Evolutionary conservation across 1,140 invertebrate genomes (phyloP), one percentile per base, ranked within the genome.

Genomic region (Bactericera cockerelli): DNA sequence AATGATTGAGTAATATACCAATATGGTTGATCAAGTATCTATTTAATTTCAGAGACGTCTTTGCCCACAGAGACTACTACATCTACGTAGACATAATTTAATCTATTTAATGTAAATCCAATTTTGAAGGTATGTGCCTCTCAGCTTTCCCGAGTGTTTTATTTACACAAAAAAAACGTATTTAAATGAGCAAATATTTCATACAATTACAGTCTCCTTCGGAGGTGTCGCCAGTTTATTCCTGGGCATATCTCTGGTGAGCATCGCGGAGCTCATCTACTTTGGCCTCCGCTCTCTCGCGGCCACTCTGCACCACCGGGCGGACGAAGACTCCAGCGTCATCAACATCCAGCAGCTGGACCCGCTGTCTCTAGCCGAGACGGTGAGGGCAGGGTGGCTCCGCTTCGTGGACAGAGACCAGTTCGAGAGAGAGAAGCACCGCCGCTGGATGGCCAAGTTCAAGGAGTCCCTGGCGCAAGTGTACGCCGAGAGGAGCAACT

Each of bases 191-290:
- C n/a, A n/a, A n/a, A n/a, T n/a, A n/a, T n/a, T n/a, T n/a, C n/a
- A n/a, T n/a, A n/a, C n/a, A n/a, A n/a, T 60, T 36, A 19, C 65
- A 75, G 74, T 72, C 10, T 74, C 72, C 1, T 68, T 76, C 25
- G 75, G 74, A 4, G 74, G 74, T 57, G 70, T 75, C n/a, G 75
- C 74, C 62, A 74, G 72, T 56, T 64, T 77, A 26, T 76, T 76
- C 61, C 61, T 77, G 42, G 75, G 74, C 26, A 75, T 70, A 61
- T 75, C 73, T 61, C 68, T 76, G 33, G 67, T 76, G 6, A 76
- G 70, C 14, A 57, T 74, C 3, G 63, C 71, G 3, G 74, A 77
- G 64, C 64, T 75, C 26, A 28, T 75, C n/a, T 75, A 76, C 58
- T 73, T 69, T 57, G 66, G 69, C 56, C 56, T 58, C 10, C 56